Base-by-base conservation (phyloP, 2,113 vertebrate genomes). In the Chlorodrepanis virens region DNA sequence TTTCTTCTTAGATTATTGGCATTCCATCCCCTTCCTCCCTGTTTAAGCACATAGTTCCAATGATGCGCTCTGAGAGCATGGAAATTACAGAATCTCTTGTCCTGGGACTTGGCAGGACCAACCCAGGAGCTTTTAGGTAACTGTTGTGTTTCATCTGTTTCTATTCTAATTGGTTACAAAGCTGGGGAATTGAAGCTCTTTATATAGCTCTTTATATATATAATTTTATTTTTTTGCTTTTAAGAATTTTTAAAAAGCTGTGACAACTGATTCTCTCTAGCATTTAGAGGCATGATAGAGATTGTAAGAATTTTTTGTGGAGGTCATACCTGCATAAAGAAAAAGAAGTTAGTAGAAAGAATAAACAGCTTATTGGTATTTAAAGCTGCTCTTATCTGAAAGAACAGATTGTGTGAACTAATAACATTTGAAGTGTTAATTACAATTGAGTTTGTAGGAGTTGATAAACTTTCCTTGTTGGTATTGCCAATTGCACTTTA, bases 51-150 rank as follows among this genome's bases (percentile, higher is more conserved):
- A 98, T 99, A 96, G 99, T 99, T 97, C 99, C 99, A 44, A 99
- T 99, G 99, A 99, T 99, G 99, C 99, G 99, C 98, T 99, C 99
- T 87, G 99, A 99, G 98, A 99, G 99, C 98, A 99, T 99, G 99
- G 99, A 99, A 97, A 99, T 99, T 97, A 99, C 99, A 39, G 99
- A 99, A 98, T 99, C 99, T 97, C 98, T 99, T 60, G 99, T 99
- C 80, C 98, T 99, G 97, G 99, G 99, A 94, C 99, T 99, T 98
- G 99, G 99, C 99, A 98, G 99, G 98, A 99, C 99, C 98, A 99
- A 99, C 98, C 99, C 99, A 49, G 97, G 99, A 94, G 99, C 98
- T 94, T 99, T 99, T 97, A 99, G 99, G 99, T 99, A 98, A 98
- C 39, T 67, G 35, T 79, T 92, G 15, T 67, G 39, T 49, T 64